phyloP scores from a whole-genome alignment of 2,888 invertebrate species.

The Spodoptera littoralis region DNA sequence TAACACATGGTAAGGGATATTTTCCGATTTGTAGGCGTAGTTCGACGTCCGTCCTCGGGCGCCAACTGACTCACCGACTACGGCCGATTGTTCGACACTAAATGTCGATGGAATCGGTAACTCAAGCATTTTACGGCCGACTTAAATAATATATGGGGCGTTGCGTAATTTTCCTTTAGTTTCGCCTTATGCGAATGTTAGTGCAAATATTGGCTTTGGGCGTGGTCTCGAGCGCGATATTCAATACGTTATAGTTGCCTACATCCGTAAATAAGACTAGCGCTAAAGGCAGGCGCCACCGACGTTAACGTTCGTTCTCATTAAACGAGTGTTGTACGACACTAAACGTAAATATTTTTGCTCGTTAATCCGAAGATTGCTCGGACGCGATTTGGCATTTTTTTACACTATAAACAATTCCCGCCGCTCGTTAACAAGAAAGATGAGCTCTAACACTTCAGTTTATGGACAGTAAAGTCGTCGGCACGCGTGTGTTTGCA shows the following conservation, averaged over 20 bases:
- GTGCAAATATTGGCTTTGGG: slow-evolving; percentile 70
- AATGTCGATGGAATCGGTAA: slow-evolving; percentile 85
- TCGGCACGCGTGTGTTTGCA: slow-evolving; percentile 77
- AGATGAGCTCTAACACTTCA: slow-evolving; percentile 86
- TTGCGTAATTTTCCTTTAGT: slow-evolving; percentile 80
- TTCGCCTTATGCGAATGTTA: slow-evolving; percentile 73
- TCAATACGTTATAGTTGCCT: slow-evolving; percentile 44
- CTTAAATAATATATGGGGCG: slow-evolving; percentile 85
- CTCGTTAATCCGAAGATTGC: slow-evolving; percentile 76
- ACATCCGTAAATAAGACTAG: slow-evolving; percentile 47
- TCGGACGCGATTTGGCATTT: slow-evolving; percentile 74
- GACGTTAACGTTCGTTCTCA: slow-evolving; percentile 59
- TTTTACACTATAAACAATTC: slow-evolving; percentile 87
- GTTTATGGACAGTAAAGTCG: slow-evolving; percentile 87
- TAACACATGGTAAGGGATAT: slow-evolving; percentile 75
- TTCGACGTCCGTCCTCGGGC: slow-evolving; percentile 77
- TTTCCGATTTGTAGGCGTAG: slow-evolving; percentile 80
- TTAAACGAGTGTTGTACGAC: slow-evolving; percentile 64
- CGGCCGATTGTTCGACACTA: slow-evolving; percentile 83
- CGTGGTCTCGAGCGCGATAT: slow-evolving; percentile 50
- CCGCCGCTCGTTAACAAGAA: slow-evolving; percentile 85
- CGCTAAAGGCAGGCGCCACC: slow-evolving; percentile 44
- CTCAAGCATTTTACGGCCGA: slow-evolving; percentile 83
- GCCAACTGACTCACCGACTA: slow-evolving; percentile 83
- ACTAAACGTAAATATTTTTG: slow-evolving; percentile 80